phyloP scores from a whole-genome alignment of 1,140 invertebrate species.

The Ganaspis sp. region DNA sequence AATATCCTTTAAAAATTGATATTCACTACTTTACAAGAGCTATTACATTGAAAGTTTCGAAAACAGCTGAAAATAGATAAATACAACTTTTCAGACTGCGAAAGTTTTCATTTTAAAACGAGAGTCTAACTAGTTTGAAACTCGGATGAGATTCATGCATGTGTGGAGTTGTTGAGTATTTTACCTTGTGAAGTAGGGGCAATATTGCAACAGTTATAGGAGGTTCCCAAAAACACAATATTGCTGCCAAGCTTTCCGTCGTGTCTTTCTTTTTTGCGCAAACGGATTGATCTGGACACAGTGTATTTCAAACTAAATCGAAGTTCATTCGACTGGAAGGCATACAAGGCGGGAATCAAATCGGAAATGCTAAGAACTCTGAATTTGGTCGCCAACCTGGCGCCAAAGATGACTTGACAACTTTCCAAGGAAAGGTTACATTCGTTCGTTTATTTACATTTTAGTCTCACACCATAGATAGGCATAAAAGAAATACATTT shows the following conservation, averaged over 20 bases:
- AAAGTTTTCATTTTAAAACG: slow-evolving; percentile 18
- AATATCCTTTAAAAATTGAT: slow-evolving; percentile 14
- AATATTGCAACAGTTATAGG: slow-evolving; percentile 11
- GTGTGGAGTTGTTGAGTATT: neutral
- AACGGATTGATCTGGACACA: neutral
- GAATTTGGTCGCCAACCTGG: slow-evolving; percentile 47
- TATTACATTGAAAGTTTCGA: slow-evolving; percentile 10
- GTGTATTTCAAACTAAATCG: slow-evolving; percentile 36
- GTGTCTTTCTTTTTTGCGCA: neutral
- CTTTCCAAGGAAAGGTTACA: slow-evolving; percentile 56
- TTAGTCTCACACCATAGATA: neutral
- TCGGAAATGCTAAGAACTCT: slow-evolving; percentile 45
- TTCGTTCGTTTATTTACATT: slow-evolving; percentile 5
- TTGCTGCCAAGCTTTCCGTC: neutral
- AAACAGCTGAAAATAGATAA: slow-evolving; percentile 13
- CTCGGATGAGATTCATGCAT: neutral
- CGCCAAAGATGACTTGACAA: slow-evolving; percentile 61
- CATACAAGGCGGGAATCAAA: slow-evolving; percentile 36
- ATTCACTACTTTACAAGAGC: neutral
- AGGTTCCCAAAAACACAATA: neutral
- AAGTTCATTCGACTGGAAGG: slow-evolving; percentile 48
- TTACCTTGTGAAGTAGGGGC: neutral
- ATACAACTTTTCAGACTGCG: neutral
- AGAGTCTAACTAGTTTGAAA: neutral
- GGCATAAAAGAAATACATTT: neutral